A percentile compares a stretch with the other conserved stretches of the same genome.
Evolutionary conservation across 35 echinoderm and acorn worm species (phyloP).

Genomic region (Stichopus chloronotus): DNA sequence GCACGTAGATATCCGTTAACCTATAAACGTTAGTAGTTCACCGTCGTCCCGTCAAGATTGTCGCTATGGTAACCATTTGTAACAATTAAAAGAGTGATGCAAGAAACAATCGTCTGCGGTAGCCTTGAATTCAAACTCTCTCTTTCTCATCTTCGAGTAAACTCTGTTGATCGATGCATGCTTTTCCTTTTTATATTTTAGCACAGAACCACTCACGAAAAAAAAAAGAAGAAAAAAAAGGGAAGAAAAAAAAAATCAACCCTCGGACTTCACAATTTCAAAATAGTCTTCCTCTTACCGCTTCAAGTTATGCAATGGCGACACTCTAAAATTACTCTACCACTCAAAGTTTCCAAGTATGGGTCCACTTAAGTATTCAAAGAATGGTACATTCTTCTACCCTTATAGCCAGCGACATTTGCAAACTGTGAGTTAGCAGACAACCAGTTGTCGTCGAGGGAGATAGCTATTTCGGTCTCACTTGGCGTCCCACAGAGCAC

Average conservation of each 20-base stretch:
- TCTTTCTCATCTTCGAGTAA: too few species aligned
- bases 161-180: too few species aligned
- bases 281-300: too few species aligned
- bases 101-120: not conserved
- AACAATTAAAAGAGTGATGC: conserved; percentile 7
- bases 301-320: not conserved
- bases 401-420: not conserved
- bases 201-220: too few species aligned
- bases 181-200: too few species aligned
- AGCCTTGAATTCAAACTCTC: too few species aligned
- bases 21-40: too few species aligned
- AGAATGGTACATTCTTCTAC: conserved; percentile 10
- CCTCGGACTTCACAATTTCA: too few species aligned
- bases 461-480: conserved; percentile 39
- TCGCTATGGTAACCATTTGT: not conserved
- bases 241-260: too few species aligned
- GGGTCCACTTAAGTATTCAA: conserved; percentile 52
- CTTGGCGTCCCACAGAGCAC: conserved; percentile 58
- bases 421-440: conserved; percentile 29
- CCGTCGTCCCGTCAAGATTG: not conserved
- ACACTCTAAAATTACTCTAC: not conserved
- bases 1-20: not conserved
- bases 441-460: conserved; percentile 7
- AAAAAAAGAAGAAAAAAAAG: too few species aligned
- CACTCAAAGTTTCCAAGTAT: not conserved